Evolutionary conservation across 1,140 invertebrate genomes (phyloP), one percentile per base, ranked within the genome.

Genomic region (Olivierus martensii): DNA sequence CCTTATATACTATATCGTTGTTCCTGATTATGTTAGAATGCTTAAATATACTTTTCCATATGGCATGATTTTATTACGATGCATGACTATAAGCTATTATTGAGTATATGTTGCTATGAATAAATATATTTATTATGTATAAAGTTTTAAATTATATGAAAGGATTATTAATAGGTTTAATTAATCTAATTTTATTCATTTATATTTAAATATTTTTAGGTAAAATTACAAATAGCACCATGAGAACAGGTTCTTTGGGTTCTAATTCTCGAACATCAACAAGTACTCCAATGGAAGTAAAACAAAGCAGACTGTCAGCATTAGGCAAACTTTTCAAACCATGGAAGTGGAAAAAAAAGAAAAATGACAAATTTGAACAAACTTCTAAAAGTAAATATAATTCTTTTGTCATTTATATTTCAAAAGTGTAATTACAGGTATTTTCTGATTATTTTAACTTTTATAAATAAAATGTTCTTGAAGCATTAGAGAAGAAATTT

Each of bases 311-410:
- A 70, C 83, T 96, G 67, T 87, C 89, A 43, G 84, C 86, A 41
- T 77, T 97, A 66, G 89, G 90, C 61, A 83, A 87, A 73, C 79
- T 96, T 63, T 93, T 97, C 69, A 94, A 93, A 73, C 91, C 92
- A 4, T 96, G 92, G 92, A 96, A 96, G 71, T 97, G 92, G 92
- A 90, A 92, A 74, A 79, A 90, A 71, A 94, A 93, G 85, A 93
- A 94, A 76, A 92, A 87, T 53, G 91, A 97, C 67, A 93, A 92
- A 71, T 90, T 96, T 66, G 90, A 95, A 72, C 87, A 89, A 62
- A 81, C 89, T 61, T 93, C 87, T 65, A 83, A 87, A 77, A 89
- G 90, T 95, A 75, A 87, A 22, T 53, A 15, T n/a, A 14, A 22
- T 6, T 28, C 9, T 28, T 28, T 28, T 9, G 2, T 28, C 28